These are phyloP conservation scores for Labia minor DNA, from an alignment of 2,888 invertebrate genomes.

Conservation along the genomic window DNA sequence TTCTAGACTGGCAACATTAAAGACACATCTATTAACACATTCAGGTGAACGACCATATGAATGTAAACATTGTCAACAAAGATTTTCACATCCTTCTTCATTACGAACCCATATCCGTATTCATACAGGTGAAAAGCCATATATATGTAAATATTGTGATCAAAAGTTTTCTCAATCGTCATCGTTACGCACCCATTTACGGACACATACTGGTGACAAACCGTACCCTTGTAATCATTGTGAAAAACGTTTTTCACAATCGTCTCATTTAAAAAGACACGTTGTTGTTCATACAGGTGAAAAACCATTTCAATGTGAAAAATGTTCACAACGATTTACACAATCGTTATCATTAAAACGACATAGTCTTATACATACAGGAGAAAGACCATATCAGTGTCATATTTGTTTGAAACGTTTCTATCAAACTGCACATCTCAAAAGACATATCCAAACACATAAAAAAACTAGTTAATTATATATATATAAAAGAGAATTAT, in stretches of 20 bases:
- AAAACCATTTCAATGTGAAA: not conserved
- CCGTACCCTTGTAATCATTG: constrained; percentile 13
- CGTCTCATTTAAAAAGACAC: constrained; percentile 15
- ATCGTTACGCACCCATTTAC: constrained; percentile 13
- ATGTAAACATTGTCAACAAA: constrained; percentile 16
- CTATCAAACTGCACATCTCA: not conserved
- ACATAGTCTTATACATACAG: constrained; percentile 3
- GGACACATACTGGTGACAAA: constrained; percentile 15
- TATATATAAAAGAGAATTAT: too few species aligned
- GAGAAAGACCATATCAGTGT: not conserved
- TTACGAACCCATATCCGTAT: constrained; percentile 14
- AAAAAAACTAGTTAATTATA: too few species aligned
- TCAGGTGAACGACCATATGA: constrained; percentile 14
- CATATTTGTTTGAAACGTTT: constrained; percentile 1
- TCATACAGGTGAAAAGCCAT: constrained; percentile 18
- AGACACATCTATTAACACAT: constrained; percentile 15
- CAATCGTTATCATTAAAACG: not conserved
- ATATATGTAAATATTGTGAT: constrained; percentile 16
- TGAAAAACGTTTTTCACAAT: constrained; percentile 15
- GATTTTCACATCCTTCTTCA: constrained; percentile 15
- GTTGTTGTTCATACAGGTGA: not conserved
- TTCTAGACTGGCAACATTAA: not conserved
- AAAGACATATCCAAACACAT: not conserved
- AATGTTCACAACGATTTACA: not conserved
- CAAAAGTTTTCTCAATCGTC: constrained; percentile 7